Percentiles rank a stretch among this genome's conserved stretches.
Evolutionary conservation across 1,140 invertebrate species (phyloP).

Genomic region (Apis florea): DNA sequence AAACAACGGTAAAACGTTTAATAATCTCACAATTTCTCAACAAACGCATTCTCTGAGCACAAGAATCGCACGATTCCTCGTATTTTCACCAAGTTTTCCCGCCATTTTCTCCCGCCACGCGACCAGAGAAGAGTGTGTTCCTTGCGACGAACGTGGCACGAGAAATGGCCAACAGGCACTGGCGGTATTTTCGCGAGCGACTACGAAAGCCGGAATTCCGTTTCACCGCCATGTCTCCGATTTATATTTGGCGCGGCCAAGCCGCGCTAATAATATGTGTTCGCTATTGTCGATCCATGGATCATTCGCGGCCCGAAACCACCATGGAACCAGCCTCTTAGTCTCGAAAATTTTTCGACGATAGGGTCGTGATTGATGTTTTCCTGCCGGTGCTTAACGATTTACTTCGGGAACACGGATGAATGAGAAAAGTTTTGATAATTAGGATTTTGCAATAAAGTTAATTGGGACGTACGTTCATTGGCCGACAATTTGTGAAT

Average conservation of each 20-base stretch:
- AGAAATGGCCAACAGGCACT: conserved; percentile 34
- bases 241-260: conserved; percentile 39
- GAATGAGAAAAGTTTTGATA: conserved; percentile 10
- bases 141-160: background rate
- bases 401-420: background rate
- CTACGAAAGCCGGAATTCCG: conserved; percentile 28
- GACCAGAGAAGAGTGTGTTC: background rate
- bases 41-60: background rate
- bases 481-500: background rate
- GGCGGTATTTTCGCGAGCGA: conserved; percentile 32
- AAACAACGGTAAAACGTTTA: too few relatives aligned
- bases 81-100: conserved; percentile 23
- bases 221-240: conserved; percentile 17
- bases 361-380: background rate
- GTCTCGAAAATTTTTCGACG: background rate
- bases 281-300: conserved; percentile 39
- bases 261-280: conserved; percentile 30
- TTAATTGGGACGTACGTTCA: background rate
- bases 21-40: background rate
- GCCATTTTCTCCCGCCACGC: conserved; percentile 18
- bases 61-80: too few relatives aligned
- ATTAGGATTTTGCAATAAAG: background rate
- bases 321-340: background rate
- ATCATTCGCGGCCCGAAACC: conserved; percentile 4
- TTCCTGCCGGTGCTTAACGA: background rate